These are phyloP conservation scores for Mimumesa dahlbomi DNA, from an alignment of 2,888 invertebrate genomes.

Conservation along the genomic window DNA sequence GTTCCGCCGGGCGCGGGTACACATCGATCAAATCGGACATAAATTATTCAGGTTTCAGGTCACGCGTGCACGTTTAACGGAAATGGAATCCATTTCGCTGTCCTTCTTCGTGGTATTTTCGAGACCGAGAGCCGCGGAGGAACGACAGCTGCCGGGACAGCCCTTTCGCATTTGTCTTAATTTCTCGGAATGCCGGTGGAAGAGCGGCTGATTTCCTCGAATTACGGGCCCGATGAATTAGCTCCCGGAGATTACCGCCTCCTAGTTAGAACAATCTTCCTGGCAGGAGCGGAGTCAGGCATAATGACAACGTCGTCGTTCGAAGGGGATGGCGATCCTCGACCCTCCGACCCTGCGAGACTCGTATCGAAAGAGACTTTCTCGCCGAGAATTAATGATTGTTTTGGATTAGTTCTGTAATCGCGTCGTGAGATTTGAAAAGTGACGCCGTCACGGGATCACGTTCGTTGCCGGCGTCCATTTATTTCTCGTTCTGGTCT, in stretches of 20 bases:
- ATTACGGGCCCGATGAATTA: conserved; percentile 50
- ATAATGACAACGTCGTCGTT: conserved; percentile 33
- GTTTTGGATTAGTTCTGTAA: conserved; percentile 65
- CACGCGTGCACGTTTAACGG: conserved; percentile 51
- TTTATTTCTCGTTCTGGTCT: conserved; percentile 33
- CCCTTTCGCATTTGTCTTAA: conserved; percentile 61
- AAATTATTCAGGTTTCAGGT: conserved; percentile 51
- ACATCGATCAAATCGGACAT: conserved; percentile 55
- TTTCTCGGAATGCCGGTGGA: conserved; percentile 37
- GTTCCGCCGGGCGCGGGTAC: too few species aligned
- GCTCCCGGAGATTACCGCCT: conserved; percentile 41
- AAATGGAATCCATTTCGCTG: conserved; percentile 51
- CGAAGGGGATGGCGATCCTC: conserved; percentile 33
- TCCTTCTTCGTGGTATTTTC: conserved; percentile 48
- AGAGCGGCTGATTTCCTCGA: conserved; percentile 51
- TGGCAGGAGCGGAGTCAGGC: conserved; percentile 17
- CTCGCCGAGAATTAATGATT: conserved; percentile 62
- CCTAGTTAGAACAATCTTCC: conserved; percentile 35
- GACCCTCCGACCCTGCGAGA: conserved; percentile 31
- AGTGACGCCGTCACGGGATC: conserved; percentile 27
- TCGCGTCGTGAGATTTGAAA: conserved; percentile 44
- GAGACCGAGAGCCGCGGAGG: conserved; percentile 21
- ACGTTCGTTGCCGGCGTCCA: conserved; percentile 6
- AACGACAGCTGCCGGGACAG: conserved; percentile 52
- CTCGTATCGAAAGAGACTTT: conserved; percentile 39